Percentiles rank a stretch among this genome's conserved stretches.
Conservation (phyloP, 2,888 invertebrate species). For the Drosophila engyochracea region DNA sequence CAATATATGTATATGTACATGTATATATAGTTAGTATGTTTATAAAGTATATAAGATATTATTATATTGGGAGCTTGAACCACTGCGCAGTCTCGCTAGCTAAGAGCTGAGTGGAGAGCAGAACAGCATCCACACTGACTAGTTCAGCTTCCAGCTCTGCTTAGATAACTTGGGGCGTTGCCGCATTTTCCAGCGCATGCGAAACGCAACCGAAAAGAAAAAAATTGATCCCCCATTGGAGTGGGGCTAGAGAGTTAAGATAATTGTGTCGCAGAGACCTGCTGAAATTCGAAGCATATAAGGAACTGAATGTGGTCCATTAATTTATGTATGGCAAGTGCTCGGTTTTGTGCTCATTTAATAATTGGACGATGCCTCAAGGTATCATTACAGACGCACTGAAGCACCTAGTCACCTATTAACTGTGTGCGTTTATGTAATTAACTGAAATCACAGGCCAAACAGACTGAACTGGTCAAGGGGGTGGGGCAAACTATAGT, state of each 20-base stretch:
- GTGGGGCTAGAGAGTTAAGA: conserved; percentile 34
- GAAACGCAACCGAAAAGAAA: conserved; percentile 5
- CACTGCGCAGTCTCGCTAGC: conserved; percentile 66
- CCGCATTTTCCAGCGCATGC: conserved; percentile 59
- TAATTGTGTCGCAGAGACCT: conserved; percentile 52
- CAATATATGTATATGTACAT: background rate
- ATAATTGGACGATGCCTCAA: conserved; percentile 85
- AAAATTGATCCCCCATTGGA: background rate
- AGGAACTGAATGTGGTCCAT: conserved; percentile 46
- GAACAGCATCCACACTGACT: conserved; percentile 49
- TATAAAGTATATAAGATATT: conserved; percentile 8
- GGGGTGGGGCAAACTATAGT: background rate
- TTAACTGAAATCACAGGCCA: conserved; percentile 65
- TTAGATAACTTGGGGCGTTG: conserved; percentile 62
- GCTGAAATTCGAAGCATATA: conserved; percentile 36
- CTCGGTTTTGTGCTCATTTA: conserved; percentile 85
- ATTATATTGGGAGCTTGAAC: conserved; percentile 1
- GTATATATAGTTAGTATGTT: background rate
- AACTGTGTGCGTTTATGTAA: conserved; percentile 69
- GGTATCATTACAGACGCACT: conserved; percentile 81
- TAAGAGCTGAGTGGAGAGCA: conserved; percentile 22
- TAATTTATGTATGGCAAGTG: conserved; percentile 78
- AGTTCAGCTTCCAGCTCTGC: conserved; percentile 47
- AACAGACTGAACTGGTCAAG: background rate
- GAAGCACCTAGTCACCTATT: conserved; percentile 61